Evolutionary conservation across 2,888 invertebrate genomes (phyloP).

Genomic region (Seladonia tumulorum): DNA sequence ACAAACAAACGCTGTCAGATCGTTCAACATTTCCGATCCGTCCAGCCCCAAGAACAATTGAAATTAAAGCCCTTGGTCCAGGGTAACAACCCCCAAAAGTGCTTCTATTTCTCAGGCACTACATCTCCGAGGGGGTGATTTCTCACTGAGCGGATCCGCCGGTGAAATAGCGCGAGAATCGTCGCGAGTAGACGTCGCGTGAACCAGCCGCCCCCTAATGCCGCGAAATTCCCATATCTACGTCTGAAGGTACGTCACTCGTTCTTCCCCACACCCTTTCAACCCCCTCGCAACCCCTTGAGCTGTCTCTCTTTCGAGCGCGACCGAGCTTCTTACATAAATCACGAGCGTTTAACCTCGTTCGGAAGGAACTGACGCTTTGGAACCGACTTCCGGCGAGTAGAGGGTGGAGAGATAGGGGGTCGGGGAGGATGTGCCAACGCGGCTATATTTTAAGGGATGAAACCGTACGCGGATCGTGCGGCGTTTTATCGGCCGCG

Average conservation of each 20-base stretch:
- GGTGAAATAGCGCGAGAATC: conserved; percentile 41
- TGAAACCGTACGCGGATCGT: conserved; percentile 39
- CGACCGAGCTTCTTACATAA: conserved; percentile 61
- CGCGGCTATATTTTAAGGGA: conserved; percentile 45
- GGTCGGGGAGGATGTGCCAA: conserved; percentile 15
- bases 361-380: conserved; percentile 14
- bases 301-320: conserved; percentile 16
- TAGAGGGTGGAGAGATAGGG: not conserved
- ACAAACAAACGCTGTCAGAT: too few relatives aligned
- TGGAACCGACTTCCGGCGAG: not conserved
- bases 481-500: conserved; percentile 38
- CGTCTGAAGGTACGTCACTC: conserved; percentile 54
- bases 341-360: conserved; percentile 64
- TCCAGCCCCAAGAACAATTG: too few relatives aligned
- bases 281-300: not conserved
- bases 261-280: not conserved
- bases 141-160: conserved; percentile 43
- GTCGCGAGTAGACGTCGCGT: conserved; percentile 42
- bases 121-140: conserved; percentile 20
- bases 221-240: conserved; percentile 61
- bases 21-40: too few relatives aligned
- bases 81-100: not conserved
- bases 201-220: conserved; percentile 46
- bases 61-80: not conserved
- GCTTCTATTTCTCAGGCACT: conserved; percentile 1